Percentiles rank a stretch among this genome's conserved stretches.
These are phyloP conservation scores for Cnemophilus loriae DNA, from an alignment of 2,113 vertebrate species.

Conservation along the genomic window DNA sequence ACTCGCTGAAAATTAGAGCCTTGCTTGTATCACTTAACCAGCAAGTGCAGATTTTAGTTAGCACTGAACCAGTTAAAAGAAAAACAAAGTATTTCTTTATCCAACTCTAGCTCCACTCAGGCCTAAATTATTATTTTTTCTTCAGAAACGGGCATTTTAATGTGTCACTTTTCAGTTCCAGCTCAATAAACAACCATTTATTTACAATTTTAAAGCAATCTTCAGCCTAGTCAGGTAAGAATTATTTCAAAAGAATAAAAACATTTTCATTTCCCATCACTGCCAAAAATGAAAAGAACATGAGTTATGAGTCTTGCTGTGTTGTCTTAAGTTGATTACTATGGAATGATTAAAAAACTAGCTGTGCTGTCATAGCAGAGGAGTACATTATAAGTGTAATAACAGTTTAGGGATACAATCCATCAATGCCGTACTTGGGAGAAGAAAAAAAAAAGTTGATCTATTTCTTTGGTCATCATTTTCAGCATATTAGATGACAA, in stretches of 20 bases:
- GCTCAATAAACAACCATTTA: conserved; percentile 80
- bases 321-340: conserved; percentile 84
- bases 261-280: conserved; percentile 85
- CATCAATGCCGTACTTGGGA: conserved; percentile 89
- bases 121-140: conserved; percentile 62
- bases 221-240: conserved; percentile 82
- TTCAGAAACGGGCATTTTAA: conserved; percentile 75
- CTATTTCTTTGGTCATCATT: conserved; percentile 93
- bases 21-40: not conserved
- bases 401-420: conserved; percentile 99
- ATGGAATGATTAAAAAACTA: conserved; percentile 82
- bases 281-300: conserved; percentile 82
- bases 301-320: conserved; percentile 85
- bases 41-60: not conserved
- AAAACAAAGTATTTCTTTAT: conserved; percentile 15
- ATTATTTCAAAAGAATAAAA: conserved; percentile 81
- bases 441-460: conserved; percentile 79
- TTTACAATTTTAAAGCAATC: conserved; percentile 81
- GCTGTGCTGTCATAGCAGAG: conserved; percentile 85
- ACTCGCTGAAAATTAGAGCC: accelerated
- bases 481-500: conserved; percentile 96
- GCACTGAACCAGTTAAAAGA: conserved; percentile 61
- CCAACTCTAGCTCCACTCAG: conserved; percentile 45
- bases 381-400: conserved; percentile 95
- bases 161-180: conserved; percentile 81